These are phyloP conservation scores for Cladorhizidae sp. DNA, from an alignment of 37 sponge, comb jelly and placozoan genomes.

Conservation along the genomic window DNA sequence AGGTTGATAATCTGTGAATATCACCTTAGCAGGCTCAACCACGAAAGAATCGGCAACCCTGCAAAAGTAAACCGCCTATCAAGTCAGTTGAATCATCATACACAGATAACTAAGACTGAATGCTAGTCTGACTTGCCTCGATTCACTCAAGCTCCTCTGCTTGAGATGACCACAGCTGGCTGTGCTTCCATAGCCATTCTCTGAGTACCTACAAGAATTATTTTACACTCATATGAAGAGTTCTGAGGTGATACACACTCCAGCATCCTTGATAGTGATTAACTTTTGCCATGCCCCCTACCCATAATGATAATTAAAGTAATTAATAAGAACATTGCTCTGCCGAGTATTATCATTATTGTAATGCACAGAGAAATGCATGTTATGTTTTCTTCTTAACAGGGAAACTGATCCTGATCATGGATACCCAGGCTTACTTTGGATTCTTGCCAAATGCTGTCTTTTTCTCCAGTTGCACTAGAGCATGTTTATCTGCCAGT, in stretches of 20 bases:
- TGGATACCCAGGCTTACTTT: constrained; percentile 11
- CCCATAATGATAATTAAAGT: no score
- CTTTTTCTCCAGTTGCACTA: constrained; percentile 28
- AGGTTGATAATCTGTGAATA: constrained; percentile 57
- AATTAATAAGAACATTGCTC: no score
- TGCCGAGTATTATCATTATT: no score
- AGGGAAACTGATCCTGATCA: no score
- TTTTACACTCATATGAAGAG: no score
- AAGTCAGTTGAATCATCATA: no score
- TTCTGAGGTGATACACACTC: no score
- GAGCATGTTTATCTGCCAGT: constrained; percentile 38
- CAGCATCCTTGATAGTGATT: no score
- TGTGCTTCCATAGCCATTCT: constrained; percentile 26
- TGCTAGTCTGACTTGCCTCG: neutral
- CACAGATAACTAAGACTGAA: no score
- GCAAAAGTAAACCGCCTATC: neutral
- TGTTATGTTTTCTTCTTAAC: no score
- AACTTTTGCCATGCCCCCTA: no score
- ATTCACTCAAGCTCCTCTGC: neutral
- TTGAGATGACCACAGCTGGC: constrained; percentile 49
- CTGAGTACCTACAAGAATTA: constrained; percentile 16
- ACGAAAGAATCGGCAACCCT: constrained; percentile 26
- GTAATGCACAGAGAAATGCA: no score
- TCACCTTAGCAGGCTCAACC: constrained; percentile 65
- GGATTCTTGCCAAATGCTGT: constrained; percentile 33